phyloP scores from a whole-genome alignment of 2,113 vertebrate species.

The Atherinomorus stipes region DNA sequence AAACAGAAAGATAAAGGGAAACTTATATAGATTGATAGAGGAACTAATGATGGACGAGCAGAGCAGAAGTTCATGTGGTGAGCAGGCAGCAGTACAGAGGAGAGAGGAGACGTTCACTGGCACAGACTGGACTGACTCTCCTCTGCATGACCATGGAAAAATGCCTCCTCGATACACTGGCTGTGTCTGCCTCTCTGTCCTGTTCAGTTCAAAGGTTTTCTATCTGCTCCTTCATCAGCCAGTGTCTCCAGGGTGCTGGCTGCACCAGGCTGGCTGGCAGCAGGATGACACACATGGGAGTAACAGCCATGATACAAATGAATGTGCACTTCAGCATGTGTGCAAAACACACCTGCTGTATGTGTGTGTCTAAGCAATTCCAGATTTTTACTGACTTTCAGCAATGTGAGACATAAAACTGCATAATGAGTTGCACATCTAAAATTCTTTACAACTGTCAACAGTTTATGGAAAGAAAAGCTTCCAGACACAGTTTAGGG shows the following conservation, averaged over 20 bases:
- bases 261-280: constrained; percentile 46
- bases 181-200: constrained; percentile 1
- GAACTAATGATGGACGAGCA: constrained; percentile 31
- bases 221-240: constrained; percentile 68
- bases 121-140: constrained; percentile 33
- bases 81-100: constrained; percentile 43
- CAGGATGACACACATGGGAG: constrained; percentile 50
- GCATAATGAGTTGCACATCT: background rate
- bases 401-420: background rate
- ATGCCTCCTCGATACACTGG: constrained; percentile 20
- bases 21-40: constrained; percentile 15
- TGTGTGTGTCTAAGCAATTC: background rate
- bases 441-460: background rate
- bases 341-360: constrained; percentile 20
- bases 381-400: constrained; percentile 14
- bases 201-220: constrained; percentile 60
- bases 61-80: constrained; percentile 27
- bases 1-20: background rate
- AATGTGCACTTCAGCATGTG: constrained; percentile 30
- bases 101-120: constrained; percentile 49
- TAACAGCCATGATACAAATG: constrained; percentile 18
- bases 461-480: no score
- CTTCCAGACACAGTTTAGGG: no score
- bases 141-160: constrained; percentile 54
- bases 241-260: constrained; percentile 45